Conservation (phyloP, 1,140 invertebrate species). For the Elymnias hypermnestra region DNA sequence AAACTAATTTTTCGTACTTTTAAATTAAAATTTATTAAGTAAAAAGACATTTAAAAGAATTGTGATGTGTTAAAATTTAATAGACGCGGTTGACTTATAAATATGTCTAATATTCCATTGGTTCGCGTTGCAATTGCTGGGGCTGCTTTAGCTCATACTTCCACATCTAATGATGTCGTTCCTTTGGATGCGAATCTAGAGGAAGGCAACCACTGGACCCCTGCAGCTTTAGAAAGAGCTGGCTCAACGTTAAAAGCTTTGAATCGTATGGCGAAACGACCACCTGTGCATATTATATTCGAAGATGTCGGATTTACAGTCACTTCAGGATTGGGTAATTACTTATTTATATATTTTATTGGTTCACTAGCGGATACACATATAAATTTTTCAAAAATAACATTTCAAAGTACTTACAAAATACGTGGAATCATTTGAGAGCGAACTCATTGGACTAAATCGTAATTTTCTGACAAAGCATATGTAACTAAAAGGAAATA, state of each 20-base stretch:
- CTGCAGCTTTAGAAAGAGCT: slow-evolving; percentile 62
- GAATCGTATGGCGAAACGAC: slow-evolving; percentile 71
- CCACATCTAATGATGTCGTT: slow-evolving; percentile 26
- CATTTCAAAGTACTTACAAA: too few relatives aligned
- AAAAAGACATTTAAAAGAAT: not conserved
- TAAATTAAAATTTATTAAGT: not conserved
- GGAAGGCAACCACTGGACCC: slow-evolving; percentile 55
- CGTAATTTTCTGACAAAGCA: too few relatives aligned
- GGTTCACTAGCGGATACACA: too few relatives aligned
- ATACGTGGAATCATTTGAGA: too few relatives aligned
- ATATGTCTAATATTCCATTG: slow-evolving; percentile 53
- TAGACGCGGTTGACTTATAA: slow-evolving; percentile 3
- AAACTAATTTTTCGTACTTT: not conserved
- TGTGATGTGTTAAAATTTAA: slow-evolving; percentile 11
- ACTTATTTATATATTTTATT: too few relatives aligned
- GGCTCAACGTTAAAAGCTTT: slow-evolving; percentile 65
- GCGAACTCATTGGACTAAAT: too few relatives aligned
- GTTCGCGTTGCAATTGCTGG: slow-evolving; percentile 55
- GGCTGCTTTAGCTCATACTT: slow-evolving; percentile 38
- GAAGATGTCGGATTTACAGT: slow-evolving; percentile 79
- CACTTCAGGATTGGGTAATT: slow-evolving; percentile 63
- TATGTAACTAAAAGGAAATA: too few relatives aligned
- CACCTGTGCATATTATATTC: slow-evolving; percentile 81
- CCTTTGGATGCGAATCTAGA: slow-evolving; percentile 31
- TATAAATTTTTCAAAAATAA: too few relatives aligned